phyloP scores from a whole-genome alignment of 2,888 invertebrate species.

The Leptinotarsa peninsularis region DNA sequence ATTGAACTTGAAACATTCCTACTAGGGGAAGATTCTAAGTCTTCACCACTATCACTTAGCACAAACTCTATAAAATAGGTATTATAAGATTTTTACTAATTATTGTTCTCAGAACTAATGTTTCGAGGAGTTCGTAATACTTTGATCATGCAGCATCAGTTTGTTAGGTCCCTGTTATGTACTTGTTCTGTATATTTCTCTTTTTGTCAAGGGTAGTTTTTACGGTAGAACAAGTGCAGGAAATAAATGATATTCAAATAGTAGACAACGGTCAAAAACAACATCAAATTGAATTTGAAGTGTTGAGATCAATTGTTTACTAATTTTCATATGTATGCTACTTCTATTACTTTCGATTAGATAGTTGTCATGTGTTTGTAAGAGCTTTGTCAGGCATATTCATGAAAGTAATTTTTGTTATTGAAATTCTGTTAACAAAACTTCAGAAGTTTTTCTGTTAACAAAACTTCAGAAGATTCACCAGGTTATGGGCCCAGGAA shows the following conservation, averaged over 20 bases:
- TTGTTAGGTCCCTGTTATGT: slow-evolving; percentile 1
- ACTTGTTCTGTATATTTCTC: not conserved
- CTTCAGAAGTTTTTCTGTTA: too few species aligned
- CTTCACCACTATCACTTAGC: slow-evolving; percentile 49
- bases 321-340: too few species aligned
- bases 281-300: too few species aligned
- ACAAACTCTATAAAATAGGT: slow-evolving; percentile 44
- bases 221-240: slow-evolving; percentile 14
- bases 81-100: slow-evolving; percentile 46
- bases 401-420: too few species aligned
- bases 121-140: slow-evolving; percentile 29
- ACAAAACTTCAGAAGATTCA: too few species aligned
- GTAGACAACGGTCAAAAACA: too few species aligned
- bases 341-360: too few species aligned
- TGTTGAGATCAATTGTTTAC: too few species aligned
- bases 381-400: too few species aligned
- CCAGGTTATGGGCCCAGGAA: too few species aligned
- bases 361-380: too few species aligned
- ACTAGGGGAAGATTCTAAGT: slow-evolving; percentile 47
- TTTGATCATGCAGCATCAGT: slow-evolving; percentile 6
- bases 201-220: slow-evolving; percentile 12
- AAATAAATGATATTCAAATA: not conserved
- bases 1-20: slow-evolving; percentile 59
- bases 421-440: too few species aligned
- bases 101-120: slow-evolving; percentile 35